Evolutionary conservation across 2,888 invertebrate genomes (phyloP), one percentile per base, ranked within the genome.

Genomic region (Odontothrips loti): DNA sequence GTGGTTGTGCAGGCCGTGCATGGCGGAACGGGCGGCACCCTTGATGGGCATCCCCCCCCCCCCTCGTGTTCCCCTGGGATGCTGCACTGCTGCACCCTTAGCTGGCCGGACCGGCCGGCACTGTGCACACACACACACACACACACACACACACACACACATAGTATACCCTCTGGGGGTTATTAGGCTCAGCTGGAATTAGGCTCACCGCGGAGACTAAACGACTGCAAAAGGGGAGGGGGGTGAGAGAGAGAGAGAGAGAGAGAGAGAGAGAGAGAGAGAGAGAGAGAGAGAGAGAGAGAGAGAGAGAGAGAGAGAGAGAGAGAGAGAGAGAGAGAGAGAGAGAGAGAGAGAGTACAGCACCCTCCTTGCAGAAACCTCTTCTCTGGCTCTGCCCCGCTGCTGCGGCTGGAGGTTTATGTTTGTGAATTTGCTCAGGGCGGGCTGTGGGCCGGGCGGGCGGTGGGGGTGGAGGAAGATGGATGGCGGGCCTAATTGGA

Each of bases 131-230:
- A 10, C 51, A 51, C 51, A 51, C 51, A 68, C 23, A 23, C 68
- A 68, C 68, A n/a, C 68, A 48, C 51, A 51, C 3, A 51, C 51
- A 10, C 51, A 51, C 51, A 51, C 51, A 68, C 23, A 23, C 68
- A 68, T 23, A n/a, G 23, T 27, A 27, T 27, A 75, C 27, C 68
- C 68, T 75, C 68, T 23, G 68, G 68, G 68, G 68, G 68, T 75
- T 27, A 75, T 75, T 75, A 27, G 68, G 68, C 23, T 75, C 68
- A n/a, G 68, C 23, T 75, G 27, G 68, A 11, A 75, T 75, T 27
- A 75, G 68, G 68, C 68, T 75, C 68, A 75, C 68, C 68, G 68
- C 68, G 68, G 68, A 75, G 68, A 75, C 23, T 75, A 75, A 75
- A 75, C 68, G 68, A 75, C 23, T 58, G 58, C 27, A 75, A 58